A percentile compares a stretch with the other conserved stretches of the same genome.
These are phyloP conservation scores for Chloroceryle inda DNA, from an alignment of 2,797 vertebrate species.

Conservation along the genomic window DNA sequence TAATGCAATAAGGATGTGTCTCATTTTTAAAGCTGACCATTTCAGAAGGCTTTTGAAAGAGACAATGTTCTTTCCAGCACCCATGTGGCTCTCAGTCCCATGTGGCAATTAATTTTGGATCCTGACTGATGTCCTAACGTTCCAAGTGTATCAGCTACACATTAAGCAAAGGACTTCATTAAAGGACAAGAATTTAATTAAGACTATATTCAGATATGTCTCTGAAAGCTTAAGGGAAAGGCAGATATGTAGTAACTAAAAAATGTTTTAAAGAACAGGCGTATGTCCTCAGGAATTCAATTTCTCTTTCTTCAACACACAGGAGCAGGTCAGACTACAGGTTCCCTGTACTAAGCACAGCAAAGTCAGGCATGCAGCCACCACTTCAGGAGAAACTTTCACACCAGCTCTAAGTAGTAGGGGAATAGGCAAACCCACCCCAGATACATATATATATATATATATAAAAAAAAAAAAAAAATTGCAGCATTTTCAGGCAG, in stretches of 20 bases:
- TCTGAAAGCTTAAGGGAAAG: conserved; percentile 41
- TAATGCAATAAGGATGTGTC: background rate
- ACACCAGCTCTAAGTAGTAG: background rate
- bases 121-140: background rate
- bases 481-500: background rate
- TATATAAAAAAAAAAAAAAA: background rate
- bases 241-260: background rate
- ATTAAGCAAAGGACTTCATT: conserved; percentile 37
- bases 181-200: conserved; percentile 58
- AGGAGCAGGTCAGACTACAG: background rate
- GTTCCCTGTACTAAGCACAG: background rate
- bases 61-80: background rate
- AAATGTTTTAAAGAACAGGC: background rate
- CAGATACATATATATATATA: background rate
- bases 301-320: background rate
- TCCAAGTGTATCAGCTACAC: background rate
- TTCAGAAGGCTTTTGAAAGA: conserved; percentile 42
- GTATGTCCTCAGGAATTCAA: background rate
- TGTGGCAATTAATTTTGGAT: conserved; percentile 60
- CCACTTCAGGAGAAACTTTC: background rate
- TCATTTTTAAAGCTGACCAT: conserved; percentile 2
- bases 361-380: background rate
- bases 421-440: background rate
- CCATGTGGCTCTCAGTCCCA: background rate
- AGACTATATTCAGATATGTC: conserved; percentile 15